phyloP scores from a whole-genome alignment of 2,888 invertebrate genomes.

The Sceliomorpha sp. region DNA sequence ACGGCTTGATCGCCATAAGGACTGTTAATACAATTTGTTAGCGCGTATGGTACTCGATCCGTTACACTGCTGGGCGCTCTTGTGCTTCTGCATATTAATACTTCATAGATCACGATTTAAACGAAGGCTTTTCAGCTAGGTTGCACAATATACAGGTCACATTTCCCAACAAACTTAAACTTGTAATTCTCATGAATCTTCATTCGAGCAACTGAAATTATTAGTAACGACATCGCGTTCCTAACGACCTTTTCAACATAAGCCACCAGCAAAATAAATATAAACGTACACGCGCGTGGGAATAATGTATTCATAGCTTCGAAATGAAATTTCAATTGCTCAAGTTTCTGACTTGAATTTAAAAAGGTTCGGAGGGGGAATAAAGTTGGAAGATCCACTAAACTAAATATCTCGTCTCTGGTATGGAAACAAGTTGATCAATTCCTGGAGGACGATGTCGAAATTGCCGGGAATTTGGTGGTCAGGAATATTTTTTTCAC shows the following conservation, averaged over 20 bases:
- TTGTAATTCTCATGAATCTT: conserved; percentile 41
- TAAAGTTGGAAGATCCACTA: no score
- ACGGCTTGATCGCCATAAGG: conserved; percentile 54
- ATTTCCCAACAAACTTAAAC: conserved; percentile 49
- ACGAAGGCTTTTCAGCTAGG: conserved; percentile 42
- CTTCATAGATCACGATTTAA: conserved; percentile 44
- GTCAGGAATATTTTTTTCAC: conserved; percentile 14
- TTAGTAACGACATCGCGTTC: conserved; percentile 29
- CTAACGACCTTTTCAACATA: conserved; percentile 13
- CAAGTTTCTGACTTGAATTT: no score
- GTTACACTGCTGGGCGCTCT: conserved; percentile 46
- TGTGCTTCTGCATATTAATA: conserved; percentile 54
- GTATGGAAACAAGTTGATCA: no score
- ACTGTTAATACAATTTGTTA: conserved; percentile 56
- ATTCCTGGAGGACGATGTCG: no score
- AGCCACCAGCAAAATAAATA: no score
- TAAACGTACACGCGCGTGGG: no score
- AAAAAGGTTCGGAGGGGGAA: no score
- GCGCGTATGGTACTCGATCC: conserved; percentile 49
- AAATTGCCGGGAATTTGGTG: background rate
- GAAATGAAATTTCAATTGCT: no score
- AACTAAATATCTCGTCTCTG: no score
- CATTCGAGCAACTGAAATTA: conserved; percentile 30
- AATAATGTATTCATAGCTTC: no score
- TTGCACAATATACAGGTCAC: conserved; percentile 52